These are phyloP conservation scores for Orchesella cincta DNA, from an alignment of 1,140 invertebrate species.

Conservation along the genomic window DNA sequence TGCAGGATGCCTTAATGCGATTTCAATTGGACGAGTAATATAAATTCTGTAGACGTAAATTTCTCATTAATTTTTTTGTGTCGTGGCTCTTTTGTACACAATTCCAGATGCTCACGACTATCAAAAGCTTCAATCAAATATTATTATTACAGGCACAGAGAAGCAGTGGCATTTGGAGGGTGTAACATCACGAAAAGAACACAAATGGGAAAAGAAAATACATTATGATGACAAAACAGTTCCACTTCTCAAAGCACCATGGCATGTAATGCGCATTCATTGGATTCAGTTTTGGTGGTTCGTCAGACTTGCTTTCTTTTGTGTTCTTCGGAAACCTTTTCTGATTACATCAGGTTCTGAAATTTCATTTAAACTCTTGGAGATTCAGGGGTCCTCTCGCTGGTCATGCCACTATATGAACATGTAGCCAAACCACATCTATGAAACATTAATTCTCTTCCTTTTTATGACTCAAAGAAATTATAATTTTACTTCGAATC, in stretches of 20 bases:
- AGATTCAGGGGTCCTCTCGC: too few species aligned
- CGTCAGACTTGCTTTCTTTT: too few species aligned
- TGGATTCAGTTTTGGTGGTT: too few species aligned
- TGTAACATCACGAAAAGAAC: neutral
- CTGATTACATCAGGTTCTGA: too few species aligned
- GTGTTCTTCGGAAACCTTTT: too few species aligned
- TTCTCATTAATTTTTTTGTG: constrained; percentile 15
- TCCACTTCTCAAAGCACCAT: neutral
- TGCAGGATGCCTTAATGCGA: neutral
- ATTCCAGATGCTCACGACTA: constrained; percentile 8
- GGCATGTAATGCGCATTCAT: neutral
- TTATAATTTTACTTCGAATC: too few species aligned
- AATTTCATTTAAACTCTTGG: too few species aligned
- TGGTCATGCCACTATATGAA: too few species aligned
- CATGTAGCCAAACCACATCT: too few species aligned
- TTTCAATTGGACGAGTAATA: neutral
- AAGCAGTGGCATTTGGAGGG: neutral
- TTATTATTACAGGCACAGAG: neutral
- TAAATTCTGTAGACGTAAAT: neutral
- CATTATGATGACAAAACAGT: neutral
- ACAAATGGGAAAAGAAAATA: constrained; percentile 2
- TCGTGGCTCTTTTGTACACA: neutral
- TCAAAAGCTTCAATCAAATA: neutral
- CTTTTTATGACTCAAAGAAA: too few species aligned
- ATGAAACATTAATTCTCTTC: too few species aligned